These are phyloP conservation scores for Oostethus manadensis DNA, from an alignment of 2,113 vertebrate species.

Conservation along the genomic window DNA sequence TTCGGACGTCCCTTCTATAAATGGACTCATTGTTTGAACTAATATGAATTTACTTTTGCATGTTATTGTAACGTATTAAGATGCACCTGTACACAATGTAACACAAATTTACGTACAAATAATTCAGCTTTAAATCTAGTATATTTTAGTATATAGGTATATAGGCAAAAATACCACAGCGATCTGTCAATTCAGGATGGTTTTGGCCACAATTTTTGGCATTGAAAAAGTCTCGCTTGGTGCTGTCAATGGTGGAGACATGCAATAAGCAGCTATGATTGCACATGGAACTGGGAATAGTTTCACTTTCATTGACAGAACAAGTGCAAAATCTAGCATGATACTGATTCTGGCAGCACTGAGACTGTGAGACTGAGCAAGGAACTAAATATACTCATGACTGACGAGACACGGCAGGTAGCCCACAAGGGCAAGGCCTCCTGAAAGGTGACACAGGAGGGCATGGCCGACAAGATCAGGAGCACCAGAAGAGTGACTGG, in stretches of 20 bases:
- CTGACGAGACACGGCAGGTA: background rate
- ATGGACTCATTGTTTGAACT: too few relatives aligned
- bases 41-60: too few relatives aligned
- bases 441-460: background rate
- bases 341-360: background rate
- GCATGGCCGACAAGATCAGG: background rate
- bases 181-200: background rate
- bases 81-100: too few relatives aligned
- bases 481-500: background rate
- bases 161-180: background rate
- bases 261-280: too few relatives aligned
- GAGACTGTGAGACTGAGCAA: background rate
- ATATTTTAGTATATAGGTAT: background rate
- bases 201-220: background rate
- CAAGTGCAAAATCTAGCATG: background rate
- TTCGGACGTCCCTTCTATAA: too few relatives aligned
- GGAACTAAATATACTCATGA: background rate
- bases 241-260: background rate
- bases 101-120: too few relatives aligned
- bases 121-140: background rate
- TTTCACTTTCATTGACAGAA: background rate
- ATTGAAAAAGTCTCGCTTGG: background rate
- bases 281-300: too few relatives aligned
- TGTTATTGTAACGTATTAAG: too few relatives aligned
- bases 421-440: too few relatives aligned